Conservation (phyloP, 2,888 invertebrate species). For the Drosophila anceps region DNA sequence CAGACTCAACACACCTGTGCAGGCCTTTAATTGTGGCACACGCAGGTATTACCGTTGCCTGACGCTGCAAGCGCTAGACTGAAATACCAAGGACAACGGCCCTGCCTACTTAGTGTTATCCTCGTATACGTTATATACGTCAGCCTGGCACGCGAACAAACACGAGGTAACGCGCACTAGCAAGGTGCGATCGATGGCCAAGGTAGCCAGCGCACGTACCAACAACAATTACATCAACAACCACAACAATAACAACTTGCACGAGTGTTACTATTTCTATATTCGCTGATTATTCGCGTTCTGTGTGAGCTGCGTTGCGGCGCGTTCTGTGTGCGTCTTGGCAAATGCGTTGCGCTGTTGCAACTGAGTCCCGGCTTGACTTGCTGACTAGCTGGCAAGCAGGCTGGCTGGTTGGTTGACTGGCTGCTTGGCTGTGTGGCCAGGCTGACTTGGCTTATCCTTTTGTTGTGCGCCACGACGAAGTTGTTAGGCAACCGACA, state of each 20-base stretch:
- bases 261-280: conserved; percentile 53
- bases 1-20: conserved; percentile 16
- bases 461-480: conserved; percentile 68
- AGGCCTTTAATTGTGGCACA: conserved; percentile 23
- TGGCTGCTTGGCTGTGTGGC: conserved; percentile 18
- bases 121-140: conserved; percentile 42
- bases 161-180: conserved; percentile 31
- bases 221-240: neutral
- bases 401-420: conserved; percentile 11
- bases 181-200: conserved; percentile 69
- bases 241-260: conserved; percentile 17
- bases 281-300: conserved; percentile 21
- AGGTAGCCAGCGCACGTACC: conserved; percentile 41
- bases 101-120: conserved; percentile 42
- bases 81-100: conserved; percentile 66
- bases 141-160: conserved; percentile 44
- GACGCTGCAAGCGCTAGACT: conserved; percentile 65
- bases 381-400: conserved; percentile 61
- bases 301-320: conserved; percentile 12
- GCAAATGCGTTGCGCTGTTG: conserved; percentile 75
- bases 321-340: conserved; percentile 64
- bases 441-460: conserved; percentile 72
- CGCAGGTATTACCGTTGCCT: conserved; percentile 32
- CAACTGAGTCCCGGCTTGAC: conserved; percentile 78
- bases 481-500: conserved; percentile 71